Conservation (phyloP, 2,888 invertebrate species). For the Junonia oenone region DNA sequence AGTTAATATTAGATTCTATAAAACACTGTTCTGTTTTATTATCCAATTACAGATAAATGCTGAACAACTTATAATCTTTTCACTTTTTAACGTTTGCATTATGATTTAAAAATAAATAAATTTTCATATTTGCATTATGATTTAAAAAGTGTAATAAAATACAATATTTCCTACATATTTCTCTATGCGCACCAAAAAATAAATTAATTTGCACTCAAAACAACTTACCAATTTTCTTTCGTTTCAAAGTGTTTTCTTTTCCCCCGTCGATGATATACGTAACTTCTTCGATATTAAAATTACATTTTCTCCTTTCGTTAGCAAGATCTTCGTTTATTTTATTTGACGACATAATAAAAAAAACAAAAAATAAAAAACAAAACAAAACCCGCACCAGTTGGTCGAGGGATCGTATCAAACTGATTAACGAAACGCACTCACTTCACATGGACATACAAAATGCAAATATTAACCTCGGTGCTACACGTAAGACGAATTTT, state of each 20-base stretch:
- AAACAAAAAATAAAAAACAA: not conserved
- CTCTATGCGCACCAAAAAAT: too few relatives aligned
- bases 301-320: slow-evolving; percentile 84
- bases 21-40: too few relatives aligned
- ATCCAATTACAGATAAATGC: too few relatives aligned
- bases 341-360: slow-evolving; percentile 10
- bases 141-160: too few relatives aligned
- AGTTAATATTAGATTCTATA: too few relatives aligned
- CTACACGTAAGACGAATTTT: not conserved
- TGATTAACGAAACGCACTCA: not conserved
- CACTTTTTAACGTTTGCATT: too few relatives aligned
- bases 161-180: too few relatives aligned
- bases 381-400: not conserved
- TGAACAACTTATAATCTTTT: too few relatives aligned
- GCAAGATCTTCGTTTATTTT: slow-evolving; percentile 83
- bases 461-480: not conserved
- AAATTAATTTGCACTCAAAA: too few relatives aligned
- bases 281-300: slow-evolving; percentile 85
- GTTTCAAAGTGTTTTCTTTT: slow-evolving; percentile 82
- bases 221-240: slow-evolving; percentile 69
- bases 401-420: not conserved
- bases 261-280: slow-evolving; percentile 89
- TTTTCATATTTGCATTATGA: too few relatives aligned
- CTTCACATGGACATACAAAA: not conserved
- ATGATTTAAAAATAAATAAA: too few relatives aligned